Conservation (phyloP, 1,140 invertebrate species). For the Cylas formicarius region DNA sequence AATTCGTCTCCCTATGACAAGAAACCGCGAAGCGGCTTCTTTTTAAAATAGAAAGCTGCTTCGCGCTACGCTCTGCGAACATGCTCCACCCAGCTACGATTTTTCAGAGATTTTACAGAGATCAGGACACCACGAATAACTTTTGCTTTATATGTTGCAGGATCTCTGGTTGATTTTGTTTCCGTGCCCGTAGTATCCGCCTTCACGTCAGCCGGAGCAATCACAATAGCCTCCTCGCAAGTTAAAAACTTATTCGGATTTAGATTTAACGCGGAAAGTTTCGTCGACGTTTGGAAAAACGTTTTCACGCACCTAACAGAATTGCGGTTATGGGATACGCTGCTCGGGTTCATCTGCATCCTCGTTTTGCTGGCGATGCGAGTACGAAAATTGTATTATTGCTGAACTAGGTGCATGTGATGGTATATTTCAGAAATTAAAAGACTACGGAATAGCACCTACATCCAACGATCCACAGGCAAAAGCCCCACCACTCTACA, state of each 20-base stretch:
- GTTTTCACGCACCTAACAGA: constrained; percentile 48
- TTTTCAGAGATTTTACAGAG: not conserved
- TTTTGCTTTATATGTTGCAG: no score
- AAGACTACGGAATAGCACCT: constrained; percentile 29
- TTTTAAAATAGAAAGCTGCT: no score
- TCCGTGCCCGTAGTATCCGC: constrained; percentile 77
- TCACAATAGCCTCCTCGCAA: constrained; percentile 77
- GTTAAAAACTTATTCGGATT: constrained; percentile 67
- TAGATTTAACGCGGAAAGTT: constrained; percentile 53
- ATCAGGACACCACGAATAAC: not conserved
- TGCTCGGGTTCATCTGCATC: constrained; percentile 58
- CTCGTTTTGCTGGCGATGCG: constrained; percentile 53
- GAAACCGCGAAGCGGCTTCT: no score
- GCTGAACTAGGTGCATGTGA: not conserved
- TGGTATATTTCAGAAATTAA: constrained; percentile 35
- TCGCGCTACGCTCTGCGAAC: no score
- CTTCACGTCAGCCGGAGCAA: constrained; percentile 79
- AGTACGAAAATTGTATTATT: constrained; percentile 43
- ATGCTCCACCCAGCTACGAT: no score
- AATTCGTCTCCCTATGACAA: no score
- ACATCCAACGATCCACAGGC: constrained; percentile 14
- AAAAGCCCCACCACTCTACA: constrained; percentile 35
- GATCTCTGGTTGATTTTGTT: constrained; percentile 81
- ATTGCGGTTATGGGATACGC: constrained; percentile 51
- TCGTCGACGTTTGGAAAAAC: constrained; percentile 52